A percentile compares a stretch with the other conserved stretches of the same genome.
Evolutionary conservation across 2,113 vertebrate species (phyloP).

Genomic region (Microtus ochrogaster): DNA sequence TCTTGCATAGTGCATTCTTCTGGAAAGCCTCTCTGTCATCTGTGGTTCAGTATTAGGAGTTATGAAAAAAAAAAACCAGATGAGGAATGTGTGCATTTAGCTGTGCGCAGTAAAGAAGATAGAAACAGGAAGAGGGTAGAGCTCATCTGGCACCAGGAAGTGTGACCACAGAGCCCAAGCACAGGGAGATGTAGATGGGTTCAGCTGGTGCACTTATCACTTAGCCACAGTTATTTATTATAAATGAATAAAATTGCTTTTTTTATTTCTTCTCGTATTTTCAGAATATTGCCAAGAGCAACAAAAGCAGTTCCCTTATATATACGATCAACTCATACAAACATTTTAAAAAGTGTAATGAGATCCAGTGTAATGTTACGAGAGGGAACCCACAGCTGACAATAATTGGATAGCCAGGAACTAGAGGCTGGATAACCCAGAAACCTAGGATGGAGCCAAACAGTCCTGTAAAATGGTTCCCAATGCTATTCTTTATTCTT

Average conservation of each 20-base stretch:
- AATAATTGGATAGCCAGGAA: not conserved
- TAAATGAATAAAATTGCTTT: conserved; percentile 22
- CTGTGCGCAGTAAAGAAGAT: not conserved
- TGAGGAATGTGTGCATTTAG: not conserved
- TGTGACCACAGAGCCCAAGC: not conserved
- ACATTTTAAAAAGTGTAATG: not conserved
- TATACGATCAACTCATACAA: not conserved
- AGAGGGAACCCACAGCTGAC: not conserved
- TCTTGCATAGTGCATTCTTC: not conserved
- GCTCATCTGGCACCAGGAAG: not conserved
- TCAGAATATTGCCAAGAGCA: not conserved
- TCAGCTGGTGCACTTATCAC: not conserved
- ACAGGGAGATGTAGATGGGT: not conserved
- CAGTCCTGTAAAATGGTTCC: not conserved
- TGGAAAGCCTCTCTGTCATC: not conserved
- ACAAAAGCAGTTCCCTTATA: not conserved
- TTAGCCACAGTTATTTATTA: not conserved
- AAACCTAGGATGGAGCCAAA: not conserved
- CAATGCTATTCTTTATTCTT: not conserved
- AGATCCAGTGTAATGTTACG: not conserved
- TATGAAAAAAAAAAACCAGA: not conserved
- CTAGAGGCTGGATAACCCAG: not conserved
- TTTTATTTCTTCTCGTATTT: conserved; percentile 2
- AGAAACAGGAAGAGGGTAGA: not conserved
- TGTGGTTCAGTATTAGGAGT: conserved; percentile 6